Evolutionary conservation across 1,140 invertebrate species (phyloP).

Genomic region (Anoplophora glabripennis): DNA sequence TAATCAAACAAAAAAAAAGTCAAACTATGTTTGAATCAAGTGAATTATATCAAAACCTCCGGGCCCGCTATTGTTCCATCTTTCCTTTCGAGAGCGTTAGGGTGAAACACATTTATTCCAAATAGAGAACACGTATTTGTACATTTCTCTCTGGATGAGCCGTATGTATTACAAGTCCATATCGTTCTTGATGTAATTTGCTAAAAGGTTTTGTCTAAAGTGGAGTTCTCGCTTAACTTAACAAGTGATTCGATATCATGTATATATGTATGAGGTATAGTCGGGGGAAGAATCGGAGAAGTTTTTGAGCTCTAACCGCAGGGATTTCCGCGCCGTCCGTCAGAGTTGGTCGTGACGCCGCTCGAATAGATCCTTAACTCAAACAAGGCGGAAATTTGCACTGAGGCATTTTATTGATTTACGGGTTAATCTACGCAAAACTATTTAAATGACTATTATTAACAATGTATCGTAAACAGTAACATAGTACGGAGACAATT

Average conservation of each 20-base stretch:
- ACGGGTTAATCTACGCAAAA: too few relatives aligned
- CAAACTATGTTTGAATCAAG: too few relatives aligned
- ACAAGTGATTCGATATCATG: constrained; percentile 48
- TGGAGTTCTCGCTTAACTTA: constrained; percentile 32
- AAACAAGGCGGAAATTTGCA: too few relatives aligned
- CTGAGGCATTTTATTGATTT: too few relatives aligned
- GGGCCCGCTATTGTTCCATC: not conserved
- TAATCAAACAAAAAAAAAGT: too few relatives aligned
- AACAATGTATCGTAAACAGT: too few relatives aligned
- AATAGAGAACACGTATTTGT: constrained; percentile 26
- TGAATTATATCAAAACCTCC: too few relatives aligned
- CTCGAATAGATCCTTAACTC: too few relatives aligned
- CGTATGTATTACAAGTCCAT: constrained; percentile 47
- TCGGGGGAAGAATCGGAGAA: constrained; percentile 10
- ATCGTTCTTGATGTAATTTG: constrained; percentile 46
- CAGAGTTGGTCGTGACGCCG: too few relatives aligned
- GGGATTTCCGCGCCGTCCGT: too few relatives aligned
- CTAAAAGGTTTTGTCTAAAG: constrained; percentile 44
- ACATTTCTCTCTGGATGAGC: constrained; percentile 37
- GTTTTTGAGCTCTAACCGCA: not conserved
- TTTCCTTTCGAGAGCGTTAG: not conserved
- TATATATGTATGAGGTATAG: constrained; percentile 47
- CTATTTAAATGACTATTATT: too few relatives aligned
- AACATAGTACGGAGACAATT: too few relatives aligned
- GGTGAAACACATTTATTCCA: constrained; percentile 16